Conservation (phyloP, 2,113 vertebrate genomes). For the Vireo altiloquus region DNA sequence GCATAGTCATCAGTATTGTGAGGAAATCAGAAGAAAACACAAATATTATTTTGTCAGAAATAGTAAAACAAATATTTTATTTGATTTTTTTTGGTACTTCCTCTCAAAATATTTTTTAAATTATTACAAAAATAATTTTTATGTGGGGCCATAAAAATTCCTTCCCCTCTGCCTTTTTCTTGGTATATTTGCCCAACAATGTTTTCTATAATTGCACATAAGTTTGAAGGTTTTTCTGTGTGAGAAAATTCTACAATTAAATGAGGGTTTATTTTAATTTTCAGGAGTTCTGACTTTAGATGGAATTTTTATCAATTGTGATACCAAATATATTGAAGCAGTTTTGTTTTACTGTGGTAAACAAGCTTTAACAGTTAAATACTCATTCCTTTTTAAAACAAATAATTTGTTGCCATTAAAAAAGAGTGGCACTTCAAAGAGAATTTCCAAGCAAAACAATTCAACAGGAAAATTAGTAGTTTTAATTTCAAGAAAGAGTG, state of each 20-base stretch:
- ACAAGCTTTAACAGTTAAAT: background rate
- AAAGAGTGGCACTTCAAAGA: background rate
- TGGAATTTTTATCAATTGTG: background rate
- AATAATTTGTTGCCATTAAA: background rate
- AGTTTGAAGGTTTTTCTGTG: background rate
- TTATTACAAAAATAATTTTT: background rate
- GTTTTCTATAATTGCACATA: background rate
- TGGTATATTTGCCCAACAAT: background rate
- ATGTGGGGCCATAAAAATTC: too few relatives aligned
- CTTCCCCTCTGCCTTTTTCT: background rate
- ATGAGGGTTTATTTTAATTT: background rate
- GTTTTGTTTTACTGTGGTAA: background rate
- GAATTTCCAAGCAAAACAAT: background rate
- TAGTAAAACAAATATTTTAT: accelerated
- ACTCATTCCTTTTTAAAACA: background rate
- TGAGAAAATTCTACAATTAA: background rate
- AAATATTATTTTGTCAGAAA: background rate
- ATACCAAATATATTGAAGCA: background rate
- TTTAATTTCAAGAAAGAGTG: background rate
- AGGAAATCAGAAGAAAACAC: background rate
- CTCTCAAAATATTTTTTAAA: background rate
- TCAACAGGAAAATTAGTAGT: background rate
- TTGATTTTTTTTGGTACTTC: background rate
- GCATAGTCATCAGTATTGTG: background rate
- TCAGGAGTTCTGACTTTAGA: background rate